Conservation (phyloP, 2,888 invertebrate genomes). For the Eupelmus urozonus region DNA sequence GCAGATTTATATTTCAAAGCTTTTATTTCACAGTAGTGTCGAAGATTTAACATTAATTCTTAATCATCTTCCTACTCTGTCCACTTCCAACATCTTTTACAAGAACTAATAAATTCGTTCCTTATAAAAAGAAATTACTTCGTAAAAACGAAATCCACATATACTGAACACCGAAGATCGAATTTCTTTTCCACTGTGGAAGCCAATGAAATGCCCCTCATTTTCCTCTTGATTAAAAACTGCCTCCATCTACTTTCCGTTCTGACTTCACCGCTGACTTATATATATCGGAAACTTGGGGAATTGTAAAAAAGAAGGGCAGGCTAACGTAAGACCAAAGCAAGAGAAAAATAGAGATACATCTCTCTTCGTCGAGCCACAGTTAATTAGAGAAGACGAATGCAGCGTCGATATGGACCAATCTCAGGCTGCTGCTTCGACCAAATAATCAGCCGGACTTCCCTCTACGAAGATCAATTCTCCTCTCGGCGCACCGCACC, state of each 20-base stretch:
- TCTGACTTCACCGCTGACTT: background rate
- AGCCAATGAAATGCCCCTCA: constrained; percentile 34
- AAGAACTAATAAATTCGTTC: constrained; percentile 5
- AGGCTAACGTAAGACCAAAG: too few species aligned
- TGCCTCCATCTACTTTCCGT: background rate
- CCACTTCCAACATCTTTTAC: background rate
- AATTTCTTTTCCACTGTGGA: background rate
- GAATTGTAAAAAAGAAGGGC: too few species aligned
- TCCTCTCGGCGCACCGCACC: constrained; percentile 41
- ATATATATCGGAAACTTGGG: too few species aligned
- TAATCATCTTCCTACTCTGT: too few species aligned
- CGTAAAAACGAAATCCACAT: background rate
- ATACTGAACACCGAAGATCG: background rate
- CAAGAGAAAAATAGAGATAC: too few species aligned
- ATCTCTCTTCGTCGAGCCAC: constrained; percentile 31
- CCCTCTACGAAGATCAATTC: constrained; percentile 37
- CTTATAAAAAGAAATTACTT: background rate
- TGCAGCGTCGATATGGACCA: constrained; percentile 64
- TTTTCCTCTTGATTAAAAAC: constrained; percentile 45
- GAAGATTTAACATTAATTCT: too few species aligned
- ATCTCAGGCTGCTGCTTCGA: constrained; percentile 51
- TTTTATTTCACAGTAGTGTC: too few species aligned
- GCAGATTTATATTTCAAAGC: too few species aligned
- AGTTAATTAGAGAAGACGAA: constrained; percentile 70
- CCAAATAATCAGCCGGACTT: constrained; percentile 52